phyloP scores from a whole-genome alignment of 64 coral and sea anemone genomes.

The Montipora efflorescens region DNA sequence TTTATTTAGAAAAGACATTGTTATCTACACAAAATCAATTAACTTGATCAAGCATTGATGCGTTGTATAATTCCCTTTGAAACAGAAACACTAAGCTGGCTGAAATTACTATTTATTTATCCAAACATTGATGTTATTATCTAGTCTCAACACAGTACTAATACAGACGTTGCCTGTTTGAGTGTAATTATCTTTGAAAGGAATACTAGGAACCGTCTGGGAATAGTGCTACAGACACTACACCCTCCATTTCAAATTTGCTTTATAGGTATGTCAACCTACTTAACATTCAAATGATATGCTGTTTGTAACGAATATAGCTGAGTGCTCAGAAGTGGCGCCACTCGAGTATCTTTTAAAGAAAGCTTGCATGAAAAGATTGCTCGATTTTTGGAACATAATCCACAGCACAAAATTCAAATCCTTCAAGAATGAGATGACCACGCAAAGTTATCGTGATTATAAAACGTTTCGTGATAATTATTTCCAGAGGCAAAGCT shows the following conservation, averaged over 20 bases:
- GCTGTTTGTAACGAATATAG: constrained; percentile 60
- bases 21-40: constrained; percentile 61
- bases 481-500: background rate
- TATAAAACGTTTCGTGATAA: constrained; percentile 19
- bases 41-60: constrained; percentile 53
- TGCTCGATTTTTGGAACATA: constrained; percentile 7
- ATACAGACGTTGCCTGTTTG: background rate
- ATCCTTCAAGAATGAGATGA: background rate
- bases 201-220: background rate
- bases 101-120: background rate
- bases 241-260: constrained; percentile 53
- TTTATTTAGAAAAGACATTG: background rate
- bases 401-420: background rate
- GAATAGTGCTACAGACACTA: background rate
- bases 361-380: constrained; percentile 16
- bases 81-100: background rate
- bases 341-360: constrained; percentile 34
- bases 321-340: constrained; percentile 38
- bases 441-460: background rate
- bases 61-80: constrained; percentile 3
- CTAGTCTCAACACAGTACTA: background rate
- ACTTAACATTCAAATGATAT: constrained; percentile 49
- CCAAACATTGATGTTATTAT: background rate
- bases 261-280: constrained; percentile 38
- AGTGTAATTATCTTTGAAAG: background rate